Base-by-base conservation (phyloP, 2,797 vertebrate genomes). In the Megaceryle alcyon region DNA sequence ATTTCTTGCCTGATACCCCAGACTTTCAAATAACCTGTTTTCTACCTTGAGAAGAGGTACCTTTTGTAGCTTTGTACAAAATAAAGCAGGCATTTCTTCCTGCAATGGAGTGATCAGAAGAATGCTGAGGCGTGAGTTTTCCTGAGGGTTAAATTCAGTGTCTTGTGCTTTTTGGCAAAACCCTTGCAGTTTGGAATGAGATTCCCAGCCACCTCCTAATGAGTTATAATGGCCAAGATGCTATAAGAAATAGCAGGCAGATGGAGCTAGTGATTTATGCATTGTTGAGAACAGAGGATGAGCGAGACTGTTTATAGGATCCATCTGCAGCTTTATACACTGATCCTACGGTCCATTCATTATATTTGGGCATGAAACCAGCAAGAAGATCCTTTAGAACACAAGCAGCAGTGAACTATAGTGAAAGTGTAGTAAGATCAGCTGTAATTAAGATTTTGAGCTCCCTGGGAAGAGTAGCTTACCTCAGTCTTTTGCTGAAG, bases 221-320 rank as follows among this genome's bases (percentile, higher is more conserved):
- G 80, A 91, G 53, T 86, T 81, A 71, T 26, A 82, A 76, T n/a
- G 39, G 75, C 33, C 66, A 49, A 59, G 86, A 63, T 12, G 14
- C 59, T 89, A 80, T 89, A 77, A 31, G 79, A 75, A 91, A 69
- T 4, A 54, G 85, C 85, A 96, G 79, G 68, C 88, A 96, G 91
- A 94, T 95, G 95, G 94, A 96, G 92, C 94, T 95, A 89, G 86
- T 51, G 92, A 96, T 93, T 96, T 79, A 91, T 53, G 70, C 48
- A n/a, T 41, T 5, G 10, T 22, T 0, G 0, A 54, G 43, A 90
- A 48, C 44, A 37, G 88, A 73, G 82, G 54, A 4, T 63, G 61
- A 82, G 44, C 12, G 35, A 71, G 35, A 65, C 39, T 14, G 59
- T 75, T 86, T 86, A 26, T 1, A 82, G 84, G 43, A 70, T 49